Conservation (phyloP, 2,113 vertebrate species). For the Dinomys branickii region DNA sequence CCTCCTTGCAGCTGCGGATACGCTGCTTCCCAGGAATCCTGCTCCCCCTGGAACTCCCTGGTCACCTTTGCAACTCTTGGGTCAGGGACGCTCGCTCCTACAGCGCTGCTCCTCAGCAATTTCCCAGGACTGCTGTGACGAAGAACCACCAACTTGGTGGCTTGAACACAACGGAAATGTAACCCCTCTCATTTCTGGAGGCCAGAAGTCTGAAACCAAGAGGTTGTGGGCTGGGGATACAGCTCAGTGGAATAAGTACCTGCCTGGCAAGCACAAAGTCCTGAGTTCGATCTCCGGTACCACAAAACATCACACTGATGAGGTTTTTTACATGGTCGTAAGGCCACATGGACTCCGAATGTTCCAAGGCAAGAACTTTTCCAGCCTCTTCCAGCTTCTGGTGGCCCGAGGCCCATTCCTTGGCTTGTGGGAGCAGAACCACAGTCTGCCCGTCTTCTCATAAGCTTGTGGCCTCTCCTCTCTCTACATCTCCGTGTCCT, state of each 20-base stretch:
- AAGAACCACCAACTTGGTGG: too few species aligned
- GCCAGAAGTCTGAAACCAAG: background rate
- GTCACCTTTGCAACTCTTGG: background rate
- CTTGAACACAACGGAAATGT: background rate
- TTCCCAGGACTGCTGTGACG: background rate
- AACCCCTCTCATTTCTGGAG: too few species aligned
- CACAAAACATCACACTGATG: too few species aligned
- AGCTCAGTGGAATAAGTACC: too few species aligned
- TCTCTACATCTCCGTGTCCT: background rate
- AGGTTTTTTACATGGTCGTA: too few species aligned
- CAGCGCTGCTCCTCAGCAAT: background rate
- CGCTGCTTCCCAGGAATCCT: too few species aligned
- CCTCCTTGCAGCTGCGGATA: rapidly evolving
- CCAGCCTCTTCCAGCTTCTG: background rate
- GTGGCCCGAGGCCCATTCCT: background rate
- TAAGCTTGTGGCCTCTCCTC: too few species aligned
- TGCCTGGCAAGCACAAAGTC: too few species aligned
- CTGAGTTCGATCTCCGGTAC: too few species aligned
- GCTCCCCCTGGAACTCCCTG: background rate
- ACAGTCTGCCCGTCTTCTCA: background rate
- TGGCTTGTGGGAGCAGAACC: background rate
- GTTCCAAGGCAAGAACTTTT: background rate
- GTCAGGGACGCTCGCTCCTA: background rate
- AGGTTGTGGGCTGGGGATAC: too few species aligned
- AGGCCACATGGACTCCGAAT: background rate